Evolutionary conservation across 2,888 invertebrate genomes (phyloP).

Genomic region (Apamea sordens): DNA sequence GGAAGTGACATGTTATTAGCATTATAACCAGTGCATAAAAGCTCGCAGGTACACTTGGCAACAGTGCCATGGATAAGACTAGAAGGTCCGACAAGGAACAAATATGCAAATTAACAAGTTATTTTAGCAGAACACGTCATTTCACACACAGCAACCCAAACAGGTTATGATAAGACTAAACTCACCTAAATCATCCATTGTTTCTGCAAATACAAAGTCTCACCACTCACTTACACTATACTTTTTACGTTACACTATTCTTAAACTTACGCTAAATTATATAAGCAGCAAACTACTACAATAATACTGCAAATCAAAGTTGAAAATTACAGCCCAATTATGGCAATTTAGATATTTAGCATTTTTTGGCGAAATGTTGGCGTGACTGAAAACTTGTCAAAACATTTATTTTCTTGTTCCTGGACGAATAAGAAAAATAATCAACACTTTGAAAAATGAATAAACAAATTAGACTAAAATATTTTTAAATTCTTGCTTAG

Average conservation of each 20-base stretch:
- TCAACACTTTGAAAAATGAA: background rate
- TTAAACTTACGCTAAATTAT: constrained; percentile 56
- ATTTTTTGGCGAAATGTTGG: constrained; percentile 74
- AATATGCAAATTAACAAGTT: constrained; percentile 73
- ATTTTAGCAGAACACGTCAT: constrained; percentile 86
- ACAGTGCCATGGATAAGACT: constrained; percentile 40
- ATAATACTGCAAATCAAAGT: constrained; percentile 74
- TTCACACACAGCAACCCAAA: constrained; percentile 77
- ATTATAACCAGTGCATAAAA: constrained; percentile 12
- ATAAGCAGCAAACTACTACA: constrained; percentile 67
- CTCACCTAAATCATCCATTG: constrained; percentile 89
- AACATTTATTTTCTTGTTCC: constrained; percentile 44
- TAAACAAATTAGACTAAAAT: background rate
- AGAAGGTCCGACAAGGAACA: constrained; percentile 52
- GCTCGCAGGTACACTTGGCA: constrained; percentile 17
- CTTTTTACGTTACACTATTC: constrained; percentile 61
- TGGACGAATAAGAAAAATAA: constrained; percentile 43
- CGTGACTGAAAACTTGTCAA: constrained; percentile 63
- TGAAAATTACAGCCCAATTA: constrained; percentile 78
- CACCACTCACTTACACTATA: constrained; percentile 60
- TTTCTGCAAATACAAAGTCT: constrained; percentile 59
- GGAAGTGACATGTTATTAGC: constrained; percentile 21
- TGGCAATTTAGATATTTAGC: constrained; percentile 73
- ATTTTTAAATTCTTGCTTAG: too few relatives aligned
- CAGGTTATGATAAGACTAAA: constrained; percentile 88